Conservation (phyloP, 2,888 invertebrate genomes). For the Acheta domesticus region DNA sequence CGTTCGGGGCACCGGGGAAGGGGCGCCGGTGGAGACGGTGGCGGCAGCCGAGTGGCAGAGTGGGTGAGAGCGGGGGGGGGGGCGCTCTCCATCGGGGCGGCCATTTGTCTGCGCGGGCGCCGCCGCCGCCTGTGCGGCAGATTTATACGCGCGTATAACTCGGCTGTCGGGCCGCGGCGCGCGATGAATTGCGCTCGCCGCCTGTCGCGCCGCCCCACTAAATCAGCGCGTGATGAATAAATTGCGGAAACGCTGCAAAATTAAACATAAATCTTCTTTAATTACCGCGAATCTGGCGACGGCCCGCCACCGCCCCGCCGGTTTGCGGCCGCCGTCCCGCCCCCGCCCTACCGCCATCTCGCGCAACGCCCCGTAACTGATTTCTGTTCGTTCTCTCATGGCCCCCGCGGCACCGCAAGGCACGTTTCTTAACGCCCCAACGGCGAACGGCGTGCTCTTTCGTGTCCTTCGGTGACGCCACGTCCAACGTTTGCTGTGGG, state of each 20-base stretch:
- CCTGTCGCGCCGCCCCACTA: slow-evolving; percentile 1
- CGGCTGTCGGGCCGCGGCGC: neutral
- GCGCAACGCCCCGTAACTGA: slow-evolving; percentile 18
- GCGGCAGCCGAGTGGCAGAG: neutral
- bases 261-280: slow-evolving; percentile 18
- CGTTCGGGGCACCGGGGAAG: too few relatives aligned
- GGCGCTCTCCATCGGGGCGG: neutral
- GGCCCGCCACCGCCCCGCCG: slow-evolving; percentile 5
- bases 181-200: slow-evolving; percentile 18
- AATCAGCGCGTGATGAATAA: slow-evolving; percentile 18
- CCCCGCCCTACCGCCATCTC: neutral
- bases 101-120: neutral
- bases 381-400: neutral
- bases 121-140: slow-evolving; percentile 3
- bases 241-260: slow-evolving; percentile 18
- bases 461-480: too few relatives aligned
- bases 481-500: too few relatives aligned
- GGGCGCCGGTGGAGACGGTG: neutral
- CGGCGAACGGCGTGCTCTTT: too few relatives aligned
- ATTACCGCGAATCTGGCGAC: slow-evolving; percentile 10
- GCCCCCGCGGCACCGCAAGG: too few relatives aligned
- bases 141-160: slow-evolving; percentile 9
- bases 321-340: neutral
- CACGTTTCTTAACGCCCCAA: too few relatives aligned
- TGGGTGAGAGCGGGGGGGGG: neutral